Evolutionary conservation across 1,140 invertebrate genomes (phyloP).

Genomic region (Drosophila grimshawi): DNA sequence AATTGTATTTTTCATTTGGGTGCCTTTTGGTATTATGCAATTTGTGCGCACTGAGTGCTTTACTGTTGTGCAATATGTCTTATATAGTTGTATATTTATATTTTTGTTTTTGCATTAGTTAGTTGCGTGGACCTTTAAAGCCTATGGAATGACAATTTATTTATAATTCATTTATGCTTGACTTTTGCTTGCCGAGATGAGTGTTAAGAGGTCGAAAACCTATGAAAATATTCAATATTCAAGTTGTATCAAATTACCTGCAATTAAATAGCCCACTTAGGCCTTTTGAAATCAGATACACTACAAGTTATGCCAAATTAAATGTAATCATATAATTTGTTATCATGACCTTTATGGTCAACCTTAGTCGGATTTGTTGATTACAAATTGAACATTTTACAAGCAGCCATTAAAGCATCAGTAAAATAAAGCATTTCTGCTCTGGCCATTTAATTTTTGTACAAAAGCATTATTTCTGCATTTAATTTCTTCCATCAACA

Average conservation of each 20-base stretch:
- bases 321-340: neutral
- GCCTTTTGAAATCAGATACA: neutral
- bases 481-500: constrained; percentile 37
- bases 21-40: constrained; percentile 36
- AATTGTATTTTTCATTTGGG: constrained; percentile 59
- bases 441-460: neutral
- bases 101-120: neutral
- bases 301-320: neutral
- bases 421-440: too few species aligned
- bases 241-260: neutral
- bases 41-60: constrained; percentile 23
- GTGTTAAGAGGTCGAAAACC: neutral
- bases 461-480: constrained; percentile 6
- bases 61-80: constrained; percentile 36
- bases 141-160: constrained; percentile 7
- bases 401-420: too few species aligned
- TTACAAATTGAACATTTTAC: too few species aligned
- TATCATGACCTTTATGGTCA: too few species aligned
- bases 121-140: neutral
- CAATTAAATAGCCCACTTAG: neutral
- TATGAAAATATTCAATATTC: neutral
- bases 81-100: constrained; percentile 4
- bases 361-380: too few species aligned
- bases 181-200: neutral
- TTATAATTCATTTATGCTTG: neutral